Base-by-base conservation (phyloP, 2,797 vertebrate species). In the Chaetodon trifasciatus region DNA sequence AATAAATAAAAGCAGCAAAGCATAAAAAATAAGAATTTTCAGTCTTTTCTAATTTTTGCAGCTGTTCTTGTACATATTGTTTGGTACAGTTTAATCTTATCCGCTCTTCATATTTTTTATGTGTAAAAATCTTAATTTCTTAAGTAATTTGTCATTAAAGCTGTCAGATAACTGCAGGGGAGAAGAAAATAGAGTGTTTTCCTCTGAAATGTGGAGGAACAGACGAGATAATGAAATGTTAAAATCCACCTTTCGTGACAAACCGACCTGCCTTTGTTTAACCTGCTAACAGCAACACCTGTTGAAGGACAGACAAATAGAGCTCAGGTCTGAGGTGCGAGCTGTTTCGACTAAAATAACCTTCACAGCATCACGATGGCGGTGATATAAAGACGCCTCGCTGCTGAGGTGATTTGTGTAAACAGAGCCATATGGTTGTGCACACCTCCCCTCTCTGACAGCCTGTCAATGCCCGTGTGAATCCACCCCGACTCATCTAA, bases 381-480 rank as follows among this genome's bases (percentile, higher is more conserved):
- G 44, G 17, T 61, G 72, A 62, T 65, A 57, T 77, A 65, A 79
- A 67, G 61, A 74, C 74, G n/a, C 66, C 23, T 40, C 10, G 61
- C 62, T 69, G 82, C 70, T 77, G 73, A 70, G 47, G 71, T 72
- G 73, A 83, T 83, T 72, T 63, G 24, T 76, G 75, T 71, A 82
- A 82, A 87, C 56, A 68, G 80, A 82, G 72, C 82, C 85, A 87
- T 87, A 86, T 90, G 85, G 70, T 71, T 70, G 3, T 56, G 71
- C 68, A 35, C 77, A 77, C 49, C 60, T 70, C 69, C 37, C 55
- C 52, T 74, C 35, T 77, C 60, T 70, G 64, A 55, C 76, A 76
- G 49, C 50, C 42, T 78, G 79, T 70, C 78, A 81, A n/a, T 74
- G 53, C 70, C 66, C 65, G 57, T 74, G 55, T 72, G 64, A 64